Base-by-base conservation (phyloP, 2,888 invertebrate genomes). In the Agrochola lota region DNA sequence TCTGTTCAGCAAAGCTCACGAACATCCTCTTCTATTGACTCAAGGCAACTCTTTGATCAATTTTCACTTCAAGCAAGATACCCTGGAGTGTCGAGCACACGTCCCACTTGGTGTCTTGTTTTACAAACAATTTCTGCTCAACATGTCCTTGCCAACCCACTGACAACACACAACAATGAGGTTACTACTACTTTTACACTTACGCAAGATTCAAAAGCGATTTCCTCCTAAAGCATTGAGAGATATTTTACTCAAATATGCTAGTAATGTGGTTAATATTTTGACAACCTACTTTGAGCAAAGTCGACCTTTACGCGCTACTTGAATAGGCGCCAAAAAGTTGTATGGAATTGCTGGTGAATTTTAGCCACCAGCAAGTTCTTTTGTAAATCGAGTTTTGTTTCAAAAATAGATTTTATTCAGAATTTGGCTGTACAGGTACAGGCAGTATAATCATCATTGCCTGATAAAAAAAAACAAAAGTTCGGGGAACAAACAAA, bases 31-130 rank as follows among this genome's bases (percentile, higher is more conserved):
- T 49, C 17, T 2, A 26, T 57, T 57, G 35, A 49, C 26, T 75
- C 30, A 0, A 2, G 17, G 12, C 17, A 17, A 40, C 12, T 35
- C 26, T 35, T 35, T 17, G 15, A 59, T 59, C 35, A 40, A 60
- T 43, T 74, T 35, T 35, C 76, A 59, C 57, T 59, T 59, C 17
- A 8, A 6, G 6, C 17, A 30, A 74, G 57, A 74, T 66, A 52
- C 23, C 17, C 12, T 26, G 9, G 11, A 57, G 26, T 57, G 17
- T 59, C 64, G 26, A 23, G 64, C 35, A 30, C 35, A 35, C 57
- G 1, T 49, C 30, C 9, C n/a, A 43, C 20, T 75, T 20, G 35
- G 20, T 20, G 8, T 40, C 20, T 60, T 43, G 40, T 57, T 63
- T 23, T 35, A 0, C 20, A 43, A 75, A 67, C 9, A 60, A 77